These are phyloP conservation scores for Spongia lamella DNA, from an alignment of 37 sponge, comb jelly and placozoan species.

Conservation along the genomic window DNA sequence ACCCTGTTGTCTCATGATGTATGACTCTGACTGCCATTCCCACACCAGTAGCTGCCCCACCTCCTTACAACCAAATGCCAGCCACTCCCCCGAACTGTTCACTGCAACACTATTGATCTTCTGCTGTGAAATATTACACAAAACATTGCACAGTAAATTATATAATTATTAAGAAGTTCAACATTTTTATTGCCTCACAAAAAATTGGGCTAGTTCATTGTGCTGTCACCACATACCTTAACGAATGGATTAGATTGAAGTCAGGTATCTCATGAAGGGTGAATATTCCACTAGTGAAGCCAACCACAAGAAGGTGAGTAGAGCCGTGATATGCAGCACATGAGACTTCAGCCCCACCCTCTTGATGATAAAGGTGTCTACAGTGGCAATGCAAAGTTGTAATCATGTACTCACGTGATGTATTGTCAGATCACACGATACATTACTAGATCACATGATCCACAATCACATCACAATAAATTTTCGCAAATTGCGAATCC, in stretches of 20 bases:
- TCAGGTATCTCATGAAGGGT: conserved; percentile 91
- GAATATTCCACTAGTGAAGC: conserved; percentile 85
- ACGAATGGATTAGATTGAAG: conserved; percentile 86
- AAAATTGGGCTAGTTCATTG: too few species aligned
- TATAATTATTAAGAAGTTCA: too few species aligned
- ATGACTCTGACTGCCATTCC: conserved; percentile 97
- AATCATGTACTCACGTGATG: too few species aligned
- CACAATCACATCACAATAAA: too few species aligned
- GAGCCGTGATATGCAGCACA: conserved; percentile 72
- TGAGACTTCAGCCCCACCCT: conserved; percentile 47
- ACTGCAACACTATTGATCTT: conserved; percentile 89
- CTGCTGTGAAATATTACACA: conserved; percentile 84
- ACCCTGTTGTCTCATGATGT: conserved; percentile 93
- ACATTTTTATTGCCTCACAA: too few species aligned
- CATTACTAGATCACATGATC: too few species aligned
- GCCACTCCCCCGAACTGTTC: conserved; percentile 89
- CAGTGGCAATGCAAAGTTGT: too few species aligned
- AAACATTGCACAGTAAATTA: not conserved
- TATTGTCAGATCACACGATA: too few species aligned
- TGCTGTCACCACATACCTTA: too few species aligned
- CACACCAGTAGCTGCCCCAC: conserved; percentile 96
- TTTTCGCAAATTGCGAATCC: too few species aligned
- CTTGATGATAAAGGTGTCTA: conserved; percentile 66
- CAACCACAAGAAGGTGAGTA: conserved; percentile 70
- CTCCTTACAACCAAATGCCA: conserved; percentile 85